Base-by-base conservation (phyloP, 2,888 invertebrate species). In the Gasteruption jaculator region DNA sequence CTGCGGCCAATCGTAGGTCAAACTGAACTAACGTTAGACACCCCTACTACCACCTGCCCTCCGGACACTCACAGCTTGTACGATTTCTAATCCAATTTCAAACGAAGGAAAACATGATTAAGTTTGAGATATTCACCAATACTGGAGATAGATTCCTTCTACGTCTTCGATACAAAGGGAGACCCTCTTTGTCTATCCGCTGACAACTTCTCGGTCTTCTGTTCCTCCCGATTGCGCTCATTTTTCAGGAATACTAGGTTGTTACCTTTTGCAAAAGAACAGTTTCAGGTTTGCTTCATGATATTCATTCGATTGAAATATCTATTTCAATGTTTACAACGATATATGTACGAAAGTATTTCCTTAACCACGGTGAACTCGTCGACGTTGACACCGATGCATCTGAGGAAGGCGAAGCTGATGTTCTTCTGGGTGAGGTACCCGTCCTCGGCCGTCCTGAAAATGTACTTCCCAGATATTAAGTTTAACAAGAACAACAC, bases 391-490 rank as follows among this genome's bases (percentile, higher is more conserved):
- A 97, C 97, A 62, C 97, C 97, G 71, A 95, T 97, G 93, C 99
- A 99, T 79, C 88, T 99, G 68, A 85, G 99, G 72, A 99, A 99
- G 76, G 99, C 99, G 56, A 99, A 99, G 80, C 82, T 99, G 77
- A 99, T 99, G 99, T 99, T 99, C 86, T 99, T 99, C 87, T 99
- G 94, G 91, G 95, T 95, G 63, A 84, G 99, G 65, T 99, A 99
- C 76, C 99, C 99, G 48, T 95, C 93, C 74, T 97, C 97, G 49
- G 90, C 95, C 65, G 91, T 97, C 60, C 86, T 99, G 74, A 99
- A 99, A 81, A 93, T 95, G 86, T 99, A 94, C 83, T 99, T 99
- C 82, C 97, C 97, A 27, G 99, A 99, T 79, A 96, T 99, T 78
- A 94, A 94, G 74, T 99, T 99, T 83, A 99, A 99, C 83, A 99